Percentiles rank a stretch among this genome's conserved stretches.
phyloP scores from a whole-genome alignment of 2,113 vertebrate species.

The Atherinomorus stipes region DNA sequence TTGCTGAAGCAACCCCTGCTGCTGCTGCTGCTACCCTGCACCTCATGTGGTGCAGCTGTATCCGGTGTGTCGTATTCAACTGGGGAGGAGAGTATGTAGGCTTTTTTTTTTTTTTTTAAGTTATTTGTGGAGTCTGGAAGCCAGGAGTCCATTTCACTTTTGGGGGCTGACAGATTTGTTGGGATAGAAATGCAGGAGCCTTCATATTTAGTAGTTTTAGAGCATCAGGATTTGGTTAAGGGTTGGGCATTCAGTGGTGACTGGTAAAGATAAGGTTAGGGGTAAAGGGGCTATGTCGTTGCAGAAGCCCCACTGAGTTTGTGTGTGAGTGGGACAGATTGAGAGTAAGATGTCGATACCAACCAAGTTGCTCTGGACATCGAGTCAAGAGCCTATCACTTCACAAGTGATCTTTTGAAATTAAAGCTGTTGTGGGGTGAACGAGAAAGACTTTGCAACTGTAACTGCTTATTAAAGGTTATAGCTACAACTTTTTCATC shows the following conservation, averaged over 20 bases:
- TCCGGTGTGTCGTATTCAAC: conserved; percentile 46
- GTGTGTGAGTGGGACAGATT: conserved; percentile 21
- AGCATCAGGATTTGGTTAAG: neutral
- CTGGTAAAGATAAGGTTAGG: too few species aligned
- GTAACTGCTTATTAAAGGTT: too few species aligned
- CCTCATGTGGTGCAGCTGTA: conserved; percentile 60
- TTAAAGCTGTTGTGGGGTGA: conserved; percentile 21
- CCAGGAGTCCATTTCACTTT: neutral
- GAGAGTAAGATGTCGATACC: conserved; percentile 42
- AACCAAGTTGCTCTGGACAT: neutral
- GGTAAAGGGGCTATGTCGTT: neutral
- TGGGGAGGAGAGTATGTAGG: conserved; percentile 4
- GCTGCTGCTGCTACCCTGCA: conserved; percentile 28
- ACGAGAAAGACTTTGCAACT: conserved; percentile 13
- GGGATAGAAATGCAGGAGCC: neutral
- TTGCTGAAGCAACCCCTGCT: conserved; percentile 54
- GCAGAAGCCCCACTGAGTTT: neutral
- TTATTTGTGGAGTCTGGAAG: neutral
- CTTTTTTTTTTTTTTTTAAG: neutral
- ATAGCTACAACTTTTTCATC: too few species aligned
- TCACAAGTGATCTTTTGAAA: conserved; percentile 43
- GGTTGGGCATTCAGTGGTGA: too few species aligned
- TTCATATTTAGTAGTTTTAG: neutral
- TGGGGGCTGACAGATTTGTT: neutral
- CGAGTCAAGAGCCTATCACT: too few species aligned